These are phyloP conservation scores for Eurytoma californica DNA, from an alignment of 2,888 invertebrate species.

Conservation along the genomic window DNA sequence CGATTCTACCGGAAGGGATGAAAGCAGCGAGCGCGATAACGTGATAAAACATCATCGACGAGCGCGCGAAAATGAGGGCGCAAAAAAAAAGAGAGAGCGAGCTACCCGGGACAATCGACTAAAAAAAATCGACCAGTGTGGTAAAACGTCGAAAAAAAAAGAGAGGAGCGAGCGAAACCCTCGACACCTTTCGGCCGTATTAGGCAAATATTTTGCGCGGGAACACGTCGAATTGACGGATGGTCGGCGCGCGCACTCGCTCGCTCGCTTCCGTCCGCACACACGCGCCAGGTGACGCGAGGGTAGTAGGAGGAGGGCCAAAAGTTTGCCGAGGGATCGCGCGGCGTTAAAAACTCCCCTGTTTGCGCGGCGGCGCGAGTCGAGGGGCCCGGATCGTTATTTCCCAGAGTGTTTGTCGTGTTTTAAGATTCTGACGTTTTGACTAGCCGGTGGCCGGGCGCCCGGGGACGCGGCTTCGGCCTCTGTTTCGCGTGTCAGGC, in stretches of 20 bases:
- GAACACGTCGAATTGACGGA: constrained; percentile 50
- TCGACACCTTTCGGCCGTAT: constrained; percentile 49
- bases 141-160: constrained; percentile 22
- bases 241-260: constrained; percentile 17
- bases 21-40: not conserved
- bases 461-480: constrained; percentile 5
- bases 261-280: constrained; percentile 4
- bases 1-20: not conserved
- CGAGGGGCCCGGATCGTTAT: constrained; percentile 72
- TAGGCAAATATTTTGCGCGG: constrained; percentile 53
- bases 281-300: constrained; percentile 44
- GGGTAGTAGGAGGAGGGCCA: constrained; percentile 54
- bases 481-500: constrained; percentile 41
- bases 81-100: not conserved
- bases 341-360: constrained; percentile 74
- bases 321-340: constrained; percentile 74
- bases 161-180: not conserved
- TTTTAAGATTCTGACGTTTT: constrained; percentile 75
- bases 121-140: constrained; percentile 33
- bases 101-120: constrained; percentile 23
- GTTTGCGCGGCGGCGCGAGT: constrained; percentile 69
- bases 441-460: constrained; percentile 63
- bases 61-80: constrained; percentile 5
- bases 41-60: constrained; percentile 25
- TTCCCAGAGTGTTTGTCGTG: constrained; percentile 73